A percentile compares a stretch with the other conserved stretches of the same genome.
Evolutionary conservation across 2,113 vertebrate genomes (phyloP).

Genomic region (Collichthys lucidus): DNA sequence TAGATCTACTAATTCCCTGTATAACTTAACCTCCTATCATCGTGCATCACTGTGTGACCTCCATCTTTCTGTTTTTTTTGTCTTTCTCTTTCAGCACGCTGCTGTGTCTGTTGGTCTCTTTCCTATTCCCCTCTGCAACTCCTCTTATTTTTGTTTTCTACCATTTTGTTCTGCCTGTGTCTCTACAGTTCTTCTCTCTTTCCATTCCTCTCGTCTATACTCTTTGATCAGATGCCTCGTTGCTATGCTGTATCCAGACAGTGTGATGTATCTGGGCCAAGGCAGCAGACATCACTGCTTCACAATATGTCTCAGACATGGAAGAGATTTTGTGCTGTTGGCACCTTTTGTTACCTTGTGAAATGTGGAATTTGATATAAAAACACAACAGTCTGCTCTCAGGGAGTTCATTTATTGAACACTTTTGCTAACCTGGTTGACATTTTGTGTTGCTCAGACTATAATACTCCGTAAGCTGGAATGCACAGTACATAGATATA

Average conservation of each 20-base stretch:
- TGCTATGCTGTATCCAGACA: conserved; percentile 60
- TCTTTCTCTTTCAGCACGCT: background rate
- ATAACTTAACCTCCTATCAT: background rate
- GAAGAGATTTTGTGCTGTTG: conserved; percentile 9
- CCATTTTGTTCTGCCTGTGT: conserved; percentile 22
- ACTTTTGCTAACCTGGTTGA: conserved; percentile 15
- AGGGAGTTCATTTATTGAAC: conserved; percentile 18
- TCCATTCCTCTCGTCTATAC: conserved; percentile 28
- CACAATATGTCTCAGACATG: conserved; percentile 34
- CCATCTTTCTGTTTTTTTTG: conserved; percentile 1
- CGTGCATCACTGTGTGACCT: background rate
- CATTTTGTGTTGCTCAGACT: conserved; percentile 4
- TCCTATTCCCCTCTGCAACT: conserved; percentile 1
- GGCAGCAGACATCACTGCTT: conserved; percentile 50
- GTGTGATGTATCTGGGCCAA: conserved; percentile 77
- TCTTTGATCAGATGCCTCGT: conserved; percentile 69
- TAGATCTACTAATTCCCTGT: background rate
- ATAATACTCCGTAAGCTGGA: background rate
- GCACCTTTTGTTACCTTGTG: conserved; percentile 27
- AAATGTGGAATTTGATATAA: conserved; percentile 16
- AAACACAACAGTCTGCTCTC: conserved; percentile 18
- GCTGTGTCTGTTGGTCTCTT: background rate
- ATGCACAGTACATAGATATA: background rate
- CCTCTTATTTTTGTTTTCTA: conserved; percentile 33
- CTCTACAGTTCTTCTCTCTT: conserved; percentile 26